phyloP scores from a whole-genome alignment of 2,888 invertebrate species.

The Diadromus collaris region DNA sequence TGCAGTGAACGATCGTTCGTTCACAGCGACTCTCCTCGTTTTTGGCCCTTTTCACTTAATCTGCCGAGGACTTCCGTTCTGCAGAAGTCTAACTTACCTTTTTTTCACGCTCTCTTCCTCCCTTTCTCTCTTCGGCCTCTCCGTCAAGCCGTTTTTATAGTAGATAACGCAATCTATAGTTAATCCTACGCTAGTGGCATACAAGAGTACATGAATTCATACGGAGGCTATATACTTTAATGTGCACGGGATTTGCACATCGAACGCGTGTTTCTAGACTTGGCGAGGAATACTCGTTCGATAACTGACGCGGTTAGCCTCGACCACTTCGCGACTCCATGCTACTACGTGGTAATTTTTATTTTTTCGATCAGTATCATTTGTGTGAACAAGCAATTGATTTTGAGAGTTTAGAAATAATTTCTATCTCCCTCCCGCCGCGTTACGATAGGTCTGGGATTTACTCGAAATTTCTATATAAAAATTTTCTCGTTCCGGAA shows the following conservation, averaged over 20 bases:
- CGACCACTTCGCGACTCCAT: constrained; percentile 6
- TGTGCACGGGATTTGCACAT: constrained; percentile 5
- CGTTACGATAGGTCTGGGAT: constrained; percentile 6
- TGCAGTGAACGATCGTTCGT: constrained; percentile 17
- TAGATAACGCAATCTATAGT: constrained; percentile 9
- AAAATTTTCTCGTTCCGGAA: constrained; percentile 1
- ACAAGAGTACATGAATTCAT: neutral
- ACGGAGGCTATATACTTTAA: neutral
- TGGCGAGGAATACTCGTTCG: neutral
- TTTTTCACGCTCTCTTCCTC: neutral
- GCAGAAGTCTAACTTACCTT: neutral
- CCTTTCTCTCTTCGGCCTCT: neutral
- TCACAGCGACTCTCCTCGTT: neutral
- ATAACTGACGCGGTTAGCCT: neutral
- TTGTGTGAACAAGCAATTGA: neutral
- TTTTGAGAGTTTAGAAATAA: constrained; percentile 5
- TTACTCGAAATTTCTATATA: constrained; percentile 12
- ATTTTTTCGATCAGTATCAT: neutral
- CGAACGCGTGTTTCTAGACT: constrained; percentile 22
- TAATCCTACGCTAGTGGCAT: neutral
- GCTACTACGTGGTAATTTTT: neutral
- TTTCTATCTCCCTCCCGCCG: neutral
- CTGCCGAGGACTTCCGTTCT: neutral
- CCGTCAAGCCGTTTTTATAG: constrained; percentile 31
- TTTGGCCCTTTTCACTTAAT: neutral